Evolutionary conservation across 2,113 vertebrate genomes (phyloP).

Genomic region (Microcebus ravelobensis): DNA sequence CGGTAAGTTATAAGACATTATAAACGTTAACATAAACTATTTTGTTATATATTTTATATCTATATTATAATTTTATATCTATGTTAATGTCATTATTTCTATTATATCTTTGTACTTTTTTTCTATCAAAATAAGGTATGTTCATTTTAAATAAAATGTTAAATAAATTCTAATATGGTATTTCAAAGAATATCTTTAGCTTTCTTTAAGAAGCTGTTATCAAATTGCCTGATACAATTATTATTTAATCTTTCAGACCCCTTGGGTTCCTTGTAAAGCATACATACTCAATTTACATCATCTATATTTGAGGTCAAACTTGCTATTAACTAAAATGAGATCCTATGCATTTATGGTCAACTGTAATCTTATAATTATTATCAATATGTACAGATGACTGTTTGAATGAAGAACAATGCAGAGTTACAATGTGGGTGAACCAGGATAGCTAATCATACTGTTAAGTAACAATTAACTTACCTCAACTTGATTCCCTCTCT

Average conservation of each 20-base stretch:
- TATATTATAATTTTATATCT: neutral
- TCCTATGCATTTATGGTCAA: neutral
- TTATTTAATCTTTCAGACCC: neutral
- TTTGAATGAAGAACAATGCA: neutral
- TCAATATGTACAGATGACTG: neutral
- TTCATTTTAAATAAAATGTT: neutral
- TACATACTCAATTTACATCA: neutral
- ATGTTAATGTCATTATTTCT: neutral
- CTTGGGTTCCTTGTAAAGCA: neutral
- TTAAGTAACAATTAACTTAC: neutral
- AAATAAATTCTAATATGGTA: neutral
- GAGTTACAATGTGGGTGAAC: neutral
- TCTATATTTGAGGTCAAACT: neutral
- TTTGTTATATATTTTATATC: no score
- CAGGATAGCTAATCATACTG: neutral
- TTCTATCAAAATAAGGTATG: neutral
- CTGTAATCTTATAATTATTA: neutral
- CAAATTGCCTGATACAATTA: neutral
- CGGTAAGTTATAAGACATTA: neutral
- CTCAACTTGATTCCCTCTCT: neutral
- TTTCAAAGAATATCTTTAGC: neutral
- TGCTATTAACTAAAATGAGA: neutral
- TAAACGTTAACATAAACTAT: neutral
- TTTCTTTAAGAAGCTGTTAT: neutral
- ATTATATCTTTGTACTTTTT: neutral